These are phyloP conservation scores for Hippopotamus amphibius DNA, from an alignment of 2,113 vertebrate genomes.

Conservation along the genomic window DNA sequence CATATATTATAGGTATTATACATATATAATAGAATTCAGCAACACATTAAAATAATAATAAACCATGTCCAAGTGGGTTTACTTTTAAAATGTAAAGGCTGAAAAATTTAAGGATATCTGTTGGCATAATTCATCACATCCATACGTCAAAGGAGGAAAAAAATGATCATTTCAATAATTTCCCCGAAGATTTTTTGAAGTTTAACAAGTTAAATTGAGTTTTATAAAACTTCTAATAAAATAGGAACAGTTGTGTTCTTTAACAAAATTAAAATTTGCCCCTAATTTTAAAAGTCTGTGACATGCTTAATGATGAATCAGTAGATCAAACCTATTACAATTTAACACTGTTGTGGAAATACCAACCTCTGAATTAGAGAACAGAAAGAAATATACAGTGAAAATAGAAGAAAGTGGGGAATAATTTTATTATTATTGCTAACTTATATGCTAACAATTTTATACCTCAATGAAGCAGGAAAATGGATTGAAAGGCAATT, in stretches of 20 bases:
- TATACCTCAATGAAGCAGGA: background rate
- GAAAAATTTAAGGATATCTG: background rate
- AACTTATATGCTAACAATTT: background rate
- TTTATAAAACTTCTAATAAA: slow-evolving; percentile 31
- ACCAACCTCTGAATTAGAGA: background rate
- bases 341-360: background rate
- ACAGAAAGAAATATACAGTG: background rate
- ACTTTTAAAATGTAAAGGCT: background rate
- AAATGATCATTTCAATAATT: background rate
- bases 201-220: background rate
- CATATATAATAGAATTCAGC: background rate
- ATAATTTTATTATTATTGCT: background rate
- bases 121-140: background rate
- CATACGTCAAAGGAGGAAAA: background rate
- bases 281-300: background rate
- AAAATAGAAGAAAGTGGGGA: background rate
- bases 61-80: background rate
- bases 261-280: background rate
- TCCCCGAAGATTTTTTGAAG: background rate
- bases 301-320: background rate
- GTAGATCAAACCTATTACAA: background rate
- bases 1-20: no score
- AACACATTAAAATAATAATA: background rate
- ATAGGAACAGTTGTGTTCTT: background rate
- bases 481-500: background rate